Evolutionary conservation across 2,113 vertebrate species (phyloP).

Genomic region (Grammomys dolichurus): DNA sequence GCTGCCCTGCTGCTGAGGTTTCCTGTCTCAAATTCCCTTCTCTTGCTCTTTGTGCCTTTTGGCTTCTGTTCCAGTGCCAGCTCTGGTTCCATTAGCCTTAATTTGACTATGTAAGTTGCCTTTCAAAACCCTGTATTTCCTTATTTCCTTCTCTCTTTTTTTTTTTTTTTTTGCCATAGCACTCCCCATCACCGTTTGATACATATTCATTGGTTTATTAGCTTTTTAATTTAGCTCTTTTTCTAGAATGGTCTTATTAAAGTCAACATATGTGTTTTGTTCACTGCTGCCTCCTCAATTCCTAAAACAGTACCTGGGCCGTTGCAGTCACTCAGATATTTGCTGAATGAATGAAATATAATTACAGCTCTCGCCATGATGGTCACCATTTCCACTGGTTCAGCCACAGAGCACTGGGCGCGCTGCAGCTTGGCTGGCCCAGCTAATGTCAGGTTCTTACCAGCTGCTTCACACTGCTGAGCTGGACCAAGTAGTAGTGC

Average conservation of each 20-base stretch:
- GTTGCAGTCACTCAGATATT: background rate
- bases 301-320: background rate
- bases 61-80: background rate
- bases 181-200: background rate
- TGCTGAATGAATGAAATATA: background rate
- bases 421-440: background rate
- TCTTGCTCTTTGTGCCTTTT: background rate
- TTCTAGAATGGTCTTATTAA: background rate
- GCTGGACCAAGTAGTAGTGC: constrained; percentile 83
- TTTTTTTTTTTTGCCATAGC: background rate
- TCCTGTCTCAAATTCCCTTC: background rate
- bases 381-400: background rate
- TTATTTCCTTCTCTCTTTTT: background rate
- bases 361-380: background rate
- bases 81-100: background rate
- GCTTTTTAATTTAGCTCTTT: background rate
- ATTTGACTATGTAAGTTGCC: background rate
- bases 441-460: constrained; percentile 78
- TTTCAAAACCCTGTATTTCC: background rate
- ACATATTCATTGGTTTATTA: background rate
- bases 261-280: background rate
- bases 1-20: background rate
- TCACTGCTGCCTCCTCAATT: background rate
- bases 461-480: constrained; percentile 84
- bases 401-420: rapidly evolving